Evolutionary conservation across 2,113 vertebrate species (phyloP), one percentile per base, ranked within the genome.

Genomic region (Athene cunicularia): DNA sequence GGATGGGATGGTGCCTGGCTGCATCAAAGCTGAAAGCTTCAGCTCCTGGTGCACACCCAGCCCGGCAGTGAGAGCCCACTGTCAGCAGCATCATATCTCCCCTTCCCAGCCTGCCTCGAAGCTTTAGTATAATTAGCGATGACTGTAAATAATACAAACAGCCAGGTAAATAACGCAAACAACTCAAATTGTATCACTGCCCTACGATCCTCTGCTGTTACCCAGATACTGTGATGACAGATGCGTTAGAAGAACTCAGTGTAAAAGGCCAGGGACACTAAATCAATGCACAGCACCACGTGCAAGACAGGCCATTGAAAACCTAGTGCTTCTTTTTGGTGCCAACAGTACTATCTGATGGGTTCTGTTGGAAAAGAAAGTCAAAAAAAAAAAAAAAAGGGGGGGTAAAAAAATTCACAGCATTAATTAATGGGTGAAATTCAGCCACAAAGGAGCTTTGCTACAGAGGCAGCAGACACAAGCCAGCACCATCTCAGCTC

Each of bases 131-230:
- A 60, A 81, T 80, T 77, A 88, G 43, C 2, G 4, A 63, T 68
- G 60, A 91, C 80, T 45, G 60, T 47, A 95, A 92, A 77, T 52
- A 86, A 86, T 39, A 80, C 55, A 71, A 90, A 3, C 75, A 72
- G 2, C 50, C 45, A 90, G 80, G 84, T 96, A 89, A 93, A 96
- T 89, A 94, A 95, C 35, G 66, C 56, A 89, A 74, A 74, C 76
- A 85, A 67, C 80, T 74, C 75, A 53, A 87, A 64, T 39, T 1
- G 0, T 49, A 35, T 49, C 83, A 23, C 73, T 87, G 88, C 76
- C 68, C 73, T 45, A 4, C 2, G 8, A 50, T 22, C 50, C 43
- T 45, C 86, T 59, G 88, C 83, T 89, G 82, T 56, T 37, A 83
- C 80, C 53, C 91, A 37, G 86, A 64, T 6, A 75, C 35, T 26